phyloP scores from a whole-genome alignment of 1,140 invertebrate species.

The Pogonognathellus flavescens region DNA sequence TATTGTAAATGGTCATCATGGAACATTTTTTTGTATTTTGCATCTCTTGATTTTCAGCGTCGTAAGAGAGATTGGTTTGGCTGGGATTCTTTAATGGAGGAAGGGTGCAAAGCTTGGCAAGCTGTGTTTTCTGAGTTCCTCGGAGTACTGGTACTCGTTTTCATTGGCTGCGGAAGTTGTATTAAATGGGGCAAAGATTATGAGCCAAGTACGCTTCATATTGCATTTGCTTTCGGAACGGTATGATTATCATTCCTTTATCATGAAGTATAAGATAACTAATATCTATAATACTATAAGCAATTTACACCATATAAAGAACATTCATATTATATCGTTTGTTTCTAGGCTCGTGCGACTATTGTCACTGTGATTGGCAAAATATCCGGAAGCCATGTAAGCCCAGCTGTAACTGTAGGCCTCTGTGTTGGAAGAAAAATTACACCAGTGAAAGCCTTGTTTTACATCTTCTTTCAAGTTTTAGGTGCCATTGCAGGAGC shows the following conservation, averaged over 20 bases:
- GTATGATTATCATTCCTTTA: slow-evolving; percentile 84
- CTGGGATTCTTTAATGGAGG: neutral
- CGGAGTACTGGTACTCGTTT: slow-evolving; percentile 83
- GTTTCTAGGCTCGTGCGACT: neutral
- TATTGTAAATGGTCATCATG: too few species aligned
- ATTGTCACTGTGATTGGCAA: slow-evolving; percentile 3
- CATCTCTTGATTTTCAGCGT: neutral
- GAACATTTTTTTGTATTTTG: too few species aligned
- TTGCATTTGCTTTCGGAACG: slow-evolving; percentile 88
- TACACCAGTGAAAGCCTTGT: slow-evolving; percentile 75
- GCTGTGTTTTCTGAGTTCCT: slow-evolving; percentile 86
- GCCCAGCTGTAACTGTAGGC: slow-evolving; percentile 74
- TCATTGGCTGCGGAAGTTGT: slow-evolving; percentile 82
- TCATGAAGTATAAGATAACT: too few species aligned
- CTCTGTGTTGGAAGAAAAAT: slow-evolving; percentile 84
- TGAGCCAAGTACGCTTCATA: slow-evolving; percentile 77
- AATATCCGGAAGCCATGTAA: slow-evolving; percentile 75
- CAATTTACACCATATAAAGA: too few species aligned
- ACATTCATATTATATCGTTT: slow-evolving; percentile 65
- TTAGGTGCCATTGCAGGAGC: slow-evolving; percentile 87
- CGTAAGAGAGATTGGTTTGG: neutral
- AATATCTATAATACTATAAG: too few species aligned
- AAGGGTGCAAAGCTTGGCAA: slow-evolving; percentile 71
- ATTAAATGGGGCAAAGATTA: slow-evolving; percentile 73
- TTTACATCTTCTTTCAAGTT: slow-evolving; percentile 87